Evolutionary conservation across 1,140 invertebrate species (phyloP).

Genomic region (Aphelenchoides fujianensis): DNA sequence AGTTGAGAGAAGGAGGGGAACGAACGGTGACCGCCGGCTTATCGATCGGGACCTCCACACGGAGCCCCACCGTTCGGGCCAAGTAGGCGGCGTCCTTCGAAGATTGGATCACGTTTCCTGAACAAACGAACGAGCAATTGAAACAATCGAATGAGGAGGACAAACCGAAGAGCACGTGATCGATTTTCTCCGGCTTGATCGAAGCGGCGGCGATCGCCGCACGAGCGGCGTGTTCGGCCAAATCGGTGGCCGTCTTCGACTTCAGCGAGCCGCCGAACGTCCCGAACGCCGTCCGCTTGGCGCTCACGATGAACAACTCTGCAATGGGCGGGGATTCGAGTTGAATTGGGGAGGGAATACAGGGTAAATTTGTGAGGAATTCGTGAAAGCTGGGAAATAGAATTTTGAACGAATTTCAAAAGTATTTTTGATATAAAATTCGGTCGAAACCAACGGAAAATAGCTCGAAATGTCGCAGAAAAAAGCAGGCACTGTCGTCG

Average conservation of each 20-base stretch:
- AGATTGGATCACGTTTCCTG: conserved; percentile 66
- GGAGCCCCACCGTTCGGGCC: conserved; percentile 79
- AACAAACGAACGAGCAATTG: conserved; percentile 29
- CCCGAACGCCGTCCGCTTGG: conserved; percentile 97
- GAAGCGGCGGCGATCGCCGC: conserved; percentile 79
- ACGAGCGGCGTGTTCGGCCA: conserved; percentile 73
- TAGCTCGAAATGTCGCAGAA: too few species aligned
- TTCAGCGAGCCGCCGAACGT: conserved; percentile 86
- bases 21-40: conserved; percentile 63
- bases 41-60: conserved; percentile 75
- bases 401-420: too few species aligned
- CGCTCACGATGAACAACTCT: conserved; percentile 83
- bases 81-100: conserved; percentile 82
- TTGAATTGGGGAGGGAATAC: too few species aligned
- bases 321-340: too few species aligned
- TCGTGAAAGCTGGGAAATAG: too few species aligned
- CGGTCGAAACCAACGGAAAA: too few species aligned
- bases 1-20: too few species aligned
- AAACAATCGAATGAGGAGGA: neutral
- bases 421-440: too few species aligned
- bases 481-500: too few species aligned
- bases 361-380: too few species aligned
- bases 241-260: conserved; percentile 77
- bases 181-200: conserved; percentile 71
- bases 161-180: conserved; percentile 74